These are phyloP conservation scores for Drosophila kanapiae DNA, from an alignment of 1,140 invertebrate species.

Conservation along the genomic window DNA sequence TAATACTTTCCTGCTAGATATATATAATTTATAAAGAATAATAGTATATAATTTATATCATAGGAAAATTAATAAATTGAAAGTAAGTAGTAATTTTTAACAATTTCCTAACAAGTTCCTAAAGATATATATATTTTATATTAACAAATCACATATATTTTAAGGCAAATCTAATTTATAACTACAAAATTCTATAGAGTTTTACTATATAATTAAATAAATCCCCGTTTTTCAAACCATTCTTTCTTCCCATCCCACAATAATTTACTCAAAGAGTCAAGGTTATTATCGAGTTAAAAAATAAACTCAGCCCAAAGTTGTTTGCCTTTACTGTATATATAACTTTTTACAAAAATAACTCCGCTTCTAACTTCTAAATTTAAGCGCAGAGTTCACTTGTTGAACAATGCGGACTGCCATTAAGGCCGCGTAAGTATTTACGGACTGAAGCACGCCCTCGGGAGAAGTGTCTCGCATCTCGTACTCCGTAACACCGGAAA, in stretches of 20 bases:
- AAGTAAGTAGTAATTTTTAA: too few species aligned
- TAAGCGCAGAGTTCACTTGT: slow-evolving; percentile 24
- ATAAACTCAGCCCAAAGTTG: background rate
- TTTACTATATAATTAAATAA: too few species aligned
- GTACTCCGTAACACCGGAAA: background rate
- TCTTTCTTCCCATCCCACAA: background rate
- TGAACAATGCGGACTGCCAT: slow-evolving; percentile 7
- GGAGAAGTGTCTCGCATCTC: slow-evolving; percentile 27
- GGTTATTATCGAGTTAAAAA: background rate
- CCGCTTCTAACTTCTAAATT: background rate
- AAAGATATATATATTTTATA: too few species aligned
- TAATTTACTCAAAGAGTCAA: background rate
- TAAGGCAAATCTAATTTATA: too few species aligned
- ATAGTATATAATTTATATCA: too few species aligned
- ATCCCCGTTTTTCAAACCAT: too few species aligned
- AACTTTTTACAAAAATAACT: slow-evolving; percentile 10
- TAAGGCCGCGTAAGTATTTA: slow-evolving; percentile 29
- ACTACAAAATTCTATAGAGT: too few species aligned
- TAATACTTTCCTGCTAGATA: background rate
- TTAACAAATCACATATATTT: too few species aligned
- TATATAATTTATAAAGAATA: too few species aligned
- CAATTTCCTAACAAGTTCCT: too few species aligned
- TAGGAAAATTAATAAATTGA: background rate
- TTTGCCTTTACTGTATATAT: slow-evolving; percentile 3
- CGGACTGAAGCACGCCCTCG: slow-evolving; percentile 36